Percentiles rank a stretch among this genome's conserved stretches.
phyloP scores from a whole-genome alignment of 1,140 invertebrate species.

The Drosophila suzukii region DNA sequence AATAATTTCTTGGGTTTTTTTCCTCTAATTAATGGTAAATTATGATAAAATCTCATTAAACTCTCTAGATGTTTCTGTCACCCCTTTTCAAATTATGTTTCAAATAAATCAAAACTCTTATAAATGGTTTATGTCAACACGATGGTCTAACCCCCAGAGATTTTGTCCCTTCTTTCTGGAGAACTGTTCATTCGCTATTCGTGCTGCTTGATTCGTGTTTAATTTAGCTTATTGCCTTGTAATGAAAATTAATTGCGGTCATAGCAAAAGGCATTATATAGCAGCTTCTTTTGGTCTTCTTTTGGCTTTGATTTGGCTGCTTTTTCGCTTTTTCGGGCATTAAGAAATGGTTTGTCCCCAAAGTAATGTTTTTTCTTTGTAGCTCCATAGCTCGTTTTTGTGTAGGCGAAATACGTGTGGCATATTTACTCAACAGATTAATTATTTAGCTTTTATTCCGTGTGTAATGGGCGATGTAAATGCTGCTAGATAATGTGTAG shows the following conservation, averaged over 20 bases:
- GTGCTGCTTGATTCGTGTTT: slow-evolving; percentile 69
- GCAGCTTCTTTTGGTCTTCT: slow-evolving; percentile 12
- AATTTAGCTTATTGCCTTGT: slow-evolving; percentile 80
- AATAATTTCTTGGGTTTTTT: not conserved
- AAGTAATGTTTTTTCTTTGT: slow-evolving; percentile 13
- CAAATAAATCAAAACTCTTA: slow-evolving; percentile 47
- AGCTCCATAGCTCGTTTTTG: not conserved
- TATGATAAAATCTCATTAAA: not conserved
- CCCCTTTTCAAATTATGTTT: slow-evolving; percentile 20
- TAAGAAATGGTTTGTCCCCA: slow-evolving; percentile 45
- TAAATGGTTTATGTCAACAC: slow-evolving; percentile 70
- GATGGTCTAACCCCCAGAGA: not conserved
- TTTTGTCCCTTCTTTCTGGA: slow-evolving; percentile 2
- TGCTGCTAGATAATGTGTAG: slow-evolving; percentile 33
- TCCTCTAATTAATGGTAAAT: not conserved
- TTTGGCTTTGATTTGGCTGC: slow-evolving; percentile 43
- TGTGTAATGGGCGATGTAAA: slow-evolving; percentile 46
- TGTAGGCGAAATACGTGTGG: slow-evolving; percentile 55
- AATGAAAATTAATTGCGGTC: slow-evolving; percentile 82
- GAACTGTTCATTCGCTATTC: slow-evolving; percentile 13
- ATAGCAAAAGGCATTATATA: slow-evolving; percentile 41
- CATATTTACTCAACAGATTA: slow-evolving; percentile 74
- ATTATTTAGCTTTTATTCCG: slow-evolving; percentile 42
- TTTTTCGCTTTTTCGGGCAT: slow-evolving; percentile 25
- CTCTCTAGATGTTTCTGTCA: slow-evolving; percentile 15